Conservation (phyloP, 1,140 invertebrate genomes). For the Saccostrea glomerata region DNA sequence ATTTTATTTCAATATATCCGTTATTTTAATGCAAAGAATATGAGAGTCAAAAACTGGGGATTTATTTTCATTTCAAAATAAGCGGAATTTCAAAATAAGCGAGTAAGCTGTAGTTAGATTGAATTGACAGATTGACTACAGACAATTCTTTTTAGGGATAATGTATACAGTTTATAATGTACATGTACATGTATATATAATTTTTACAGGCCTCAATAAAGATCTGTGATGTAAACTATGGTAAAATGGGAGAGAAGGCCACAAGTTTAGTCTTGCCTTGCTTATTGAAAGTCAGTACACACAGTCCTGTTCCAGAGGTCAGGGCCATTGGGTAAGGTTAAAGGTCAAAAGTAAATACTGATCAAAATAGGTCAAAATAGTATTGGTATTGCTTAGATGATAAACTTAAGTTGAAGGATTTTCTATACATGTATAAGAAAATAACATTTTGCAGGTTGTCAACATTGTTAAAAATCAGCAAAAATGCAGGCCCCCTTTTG, state of each 20-base stretch:
- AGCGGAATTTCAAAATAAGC: too few species aligned
- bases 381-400: neutral
- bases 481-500: conserved; percentile 87
- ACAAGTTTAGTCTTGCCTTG: conserved; percentile 89
- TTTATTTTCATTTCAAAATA: too few species aligned
- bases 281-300: conserved; percentile 88
- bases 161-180: too few species aligned
- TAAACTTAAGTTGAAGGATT: neutral
- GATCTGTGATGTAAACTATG: conserved; percentile 87
- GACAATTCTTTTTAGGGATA: too few species aligned
- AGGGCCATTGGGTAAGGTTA: conserved; percentile 82
- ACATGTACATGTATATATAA: neutral
- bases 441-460: conserved; percentile 83
- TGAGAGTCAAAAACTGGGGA: too few species aligned
- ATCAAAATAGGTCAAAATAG: neutral
- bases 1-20: too few species aligned
- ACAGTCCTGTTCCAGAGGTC: conserved; percentile 88
- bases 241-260: conserved; percentile 88
- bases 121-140: too few species aligned
- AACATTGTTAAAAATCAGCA: conserved; percentile 90
- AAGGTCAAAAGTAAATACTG: conserved; percentile 11
- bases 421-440: neutral
- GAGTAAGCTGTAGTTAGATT: too few species aligned
- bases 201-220: conserved; percentile 86
- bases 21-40: too few species aligned